Base-by-base conservation (phyloP, 2,797 vertebrate species). In the Channallabes apus region DNA sequence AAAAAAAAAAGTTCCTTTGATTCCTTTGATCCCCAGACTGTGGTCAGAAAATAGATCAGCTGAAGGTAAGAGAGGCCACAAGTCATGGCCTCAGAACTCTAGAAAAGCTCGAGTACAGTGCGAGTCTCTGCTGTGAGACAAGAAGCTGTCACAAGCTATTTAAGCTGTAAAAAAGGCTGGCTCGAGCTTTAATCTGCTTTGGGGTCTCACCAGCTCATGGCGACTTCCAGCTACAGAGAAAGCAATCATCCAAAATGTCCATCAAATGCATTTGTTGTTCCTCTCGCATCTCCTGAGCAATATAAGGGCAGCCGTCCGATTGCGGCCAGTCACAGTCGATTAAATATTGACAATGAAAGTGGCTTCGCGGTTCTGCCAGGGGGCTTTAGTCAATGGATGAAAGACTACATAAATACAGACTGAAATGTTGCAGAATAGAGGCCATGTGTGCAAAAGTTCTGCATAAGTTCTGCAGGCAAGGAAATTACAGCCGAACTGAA, bases 141-240 rank as follows among this genome's bases (percentile, higher is more conserved):
- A 82, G 79, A 17, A 90, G 88, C 92, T 92, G 93, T 93, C 94
- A 94, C 90, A 90, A 92, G 79, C 90, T 90, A 90, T 93, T 92
- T 92, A 91, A 90, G 87, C 87, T 80, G 87, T 41, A 85, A 82
- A 75, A 84, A 84, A 77, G 61, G 76, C 29, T 18, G 86, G 87
- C 85, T 86, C 80, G 86, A 51, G 85, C 85, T 90, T 88, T 93
- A 93, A 93, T 94, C 91, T 91, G 91, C 91, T 90, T 85, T 90
- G 86, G 90, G 90, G 91, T 92, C 80, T 91, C 85, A 85, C 75
- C 86, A 71, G 84, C 84, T 73, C 85, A 73, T 90, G 88, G 88
- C 82, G 86, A 92, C 91, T 91, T 82, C 84, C 85, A 91, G 88
- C 90, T 91, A 92, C 92, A 91, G 92, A 93, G 91, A 91, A 91